A percentile compares a stretch with the other conserved stretches of the same genome.
Conservation (phyloP, 2,888 invertebrate genomes). For the Drosophila pseudotalamancana region DNA sequence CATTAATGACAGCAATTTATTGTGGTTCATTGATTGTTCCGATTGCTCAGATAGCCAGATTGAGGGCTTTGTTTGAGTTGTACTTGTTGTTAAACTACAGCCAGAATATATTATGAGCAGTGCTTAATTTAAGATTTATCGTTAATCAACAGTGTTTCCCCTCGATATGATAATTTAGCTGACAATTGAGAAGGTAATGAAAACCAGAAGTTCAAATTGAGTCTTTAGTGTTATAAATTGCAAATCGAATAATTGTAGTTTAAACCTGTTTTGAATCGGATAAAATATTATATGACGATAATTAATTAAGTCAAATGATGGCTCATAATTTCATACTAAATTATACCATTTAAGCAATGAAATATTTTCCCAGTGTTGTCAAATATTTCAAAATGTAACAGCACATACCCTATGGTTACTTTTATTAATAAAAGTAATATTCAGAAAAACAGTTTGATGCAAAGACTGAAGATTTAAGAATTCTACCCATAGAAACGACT, state of each 20-base stretch:
- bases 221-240: neutral
- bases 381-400: too few relatives aligned
- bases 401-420: too few relatives aligned
- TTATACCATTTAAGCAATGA: too few relatives aligned
- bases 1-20: conserved; percentile 69
- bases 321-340: too few relatives aligned
- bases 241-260: neutral
- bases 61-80: conserved; percentile 28
- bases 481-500: too few relatives aligned
- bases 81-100: conserved; percentile 33
- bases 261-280: neutral
- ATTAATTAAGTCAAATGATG: too few relatives aligned
- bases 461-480: too few relatives aligned
- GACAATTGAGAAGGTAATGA: conserved; percentile 4
- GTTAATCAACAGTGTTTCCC: conserved; percentile 15
- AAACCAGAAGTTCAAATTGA: conserved; percentile 3
- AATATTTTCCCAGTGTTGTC: neutral
- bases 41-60: conserved; percentile 12
- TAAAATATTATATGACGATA: neutral
- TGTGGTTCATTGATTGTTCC: conserved; percentile 58
- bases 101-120: conserved; percentile 9
- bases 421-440: too few relatives aligned
- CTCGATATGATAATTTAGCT: conserved; percentile 6
- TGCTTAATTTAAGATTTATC: conserved; percentile 12
- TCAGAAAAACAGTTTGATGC: too few relatives aligned